Conservation (phyloP, 1,140 invertebrate species). For the Zaprionus vittiger region DNA sequence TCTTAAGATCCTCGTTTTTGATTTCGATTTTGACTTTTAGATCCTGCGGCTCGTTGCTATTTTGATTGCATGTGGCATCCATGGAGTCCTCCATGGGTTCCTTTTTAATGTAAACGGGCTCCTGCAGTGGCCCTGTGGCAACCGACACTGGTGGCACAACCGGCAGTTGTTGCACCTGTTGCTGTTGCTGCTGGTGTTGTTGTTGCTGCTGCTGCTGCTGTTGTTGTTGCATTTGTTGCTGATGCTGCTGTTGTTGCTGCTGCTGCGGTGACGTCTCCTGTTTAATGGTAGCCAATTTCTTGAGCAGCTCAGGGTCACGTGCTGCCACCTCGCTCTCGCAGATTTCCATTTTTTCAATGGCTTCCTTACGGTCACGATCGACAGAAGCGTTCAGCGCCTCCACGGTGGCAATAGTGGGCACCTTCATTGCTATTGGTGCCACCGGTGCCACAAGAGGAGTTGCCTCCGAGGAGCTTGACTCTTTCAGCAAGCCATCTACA, state of each 20-base stretch:
- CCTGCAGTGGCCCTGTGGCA: slow-evolving; percentile 38
- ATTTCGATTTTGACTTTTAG: slow-evolving; percentile 84
- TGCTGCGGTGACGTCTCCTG: slow-evolving; percentile 67
- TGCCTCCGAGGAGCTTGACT: slow-evolving; percentile 30
- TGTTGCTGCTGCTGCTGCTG: slow-evolving; percentile 54
- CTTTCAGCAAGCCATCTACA: slow-evolving; percentile 50
- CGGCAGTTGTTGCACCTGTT: slow-evolving; percentile 45
- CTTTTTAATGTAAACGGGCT: slow-evolving; percentile 83
- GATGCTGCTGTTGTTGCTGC: slow-evolving; percentile 52
- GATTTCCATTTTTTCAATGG: slow-evolving; percentile 74
- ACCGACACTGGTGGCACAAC: slow-evolving; percentile 46
- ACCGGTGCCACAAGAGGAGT: slow-evolving; percentile 20
- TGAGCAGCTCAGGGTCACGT: slow-evolving; percentile 79
- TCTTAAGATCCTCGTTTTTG: slow-evolving; percentile 77
- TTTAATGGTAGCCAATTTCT: slow-evolving; percentile 81
- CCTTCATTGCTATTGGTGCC: slow-evolving; percentile 67
- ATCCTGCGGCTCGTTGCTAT: slow-evolving; percentile 83
- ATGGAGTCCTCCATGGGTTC: slow-evolving; percentile 84
- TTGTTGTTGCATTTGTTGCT: slow-evolving; percentile 77
- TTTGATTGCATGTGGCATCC: slow-evolving; percentile 82
- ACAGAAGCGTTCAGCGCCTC: slow-evolving; percentile 79
- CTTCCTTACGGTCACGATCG: slow-evolving; percentile 73
- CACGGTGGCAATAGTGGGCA: slow-evolving; percentile 77
- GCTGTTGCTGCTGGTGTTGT: slow-evolving; percentile 78
- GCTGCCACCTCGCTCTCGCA: slow-evolving; percentile 43